Evolutionary conservation across 2,797 vertebrate species (phyloP).

Genomic region (Lophius americanus): DNA sequence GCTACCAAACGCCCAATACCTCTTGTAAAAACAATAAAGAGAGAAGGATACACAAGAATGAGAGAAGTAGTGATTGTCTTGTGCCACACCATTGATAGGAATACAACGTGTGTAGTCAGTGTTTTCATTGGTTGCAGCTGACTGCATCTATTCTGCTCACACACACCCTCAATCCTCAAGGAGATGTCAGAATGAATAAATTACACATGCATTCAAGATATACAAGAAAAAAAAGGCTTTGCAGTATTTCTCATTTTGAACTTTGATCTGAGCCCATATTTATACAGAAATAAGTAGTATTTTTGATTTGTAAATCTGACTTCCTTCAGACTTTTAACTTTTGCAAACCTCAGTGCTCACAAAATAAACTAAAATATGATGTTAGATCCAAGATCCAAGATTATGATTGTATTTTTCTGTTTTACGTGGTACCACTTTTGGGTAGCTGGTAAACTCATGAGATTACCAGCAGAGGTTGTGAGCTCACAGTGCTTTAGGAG

Average conservation of each 20-base stretch:
- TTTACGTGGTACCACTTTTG: no score
- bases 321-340: no score
- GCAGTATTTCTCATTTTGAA: constrained; percentile 18
- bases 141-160: constrained; percentile 7
- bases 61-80: constrained; percentile 70
- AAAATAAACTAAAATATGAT: no score
- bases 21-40: not conserved
- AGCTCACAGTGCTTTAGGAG: no score
- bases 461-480: no score
- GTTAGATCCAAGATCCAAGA: no score
- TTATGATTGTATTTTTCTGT: no score
- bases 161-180: not conserved
- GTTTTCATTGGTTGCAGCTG: constrained; percentile 38
- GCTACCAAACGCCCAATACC: not conserved
- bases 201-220: not conserved
- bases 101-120: constrained; percentile 2
- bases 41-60: not conserved
- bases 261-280: constrained; percentile 2
- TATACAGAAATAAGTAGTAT: no score
- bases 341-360: no score
- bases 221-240: not conserved
- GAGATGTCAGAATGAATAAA: constrained; percentile 2
- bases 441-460: no score
- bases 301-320: no score
- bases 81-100: constrained; percentile 39